Base-by-base conservation (phyloP, 2,888 invertebrate genomes). In the Stramonita haemastoma region DNA sequence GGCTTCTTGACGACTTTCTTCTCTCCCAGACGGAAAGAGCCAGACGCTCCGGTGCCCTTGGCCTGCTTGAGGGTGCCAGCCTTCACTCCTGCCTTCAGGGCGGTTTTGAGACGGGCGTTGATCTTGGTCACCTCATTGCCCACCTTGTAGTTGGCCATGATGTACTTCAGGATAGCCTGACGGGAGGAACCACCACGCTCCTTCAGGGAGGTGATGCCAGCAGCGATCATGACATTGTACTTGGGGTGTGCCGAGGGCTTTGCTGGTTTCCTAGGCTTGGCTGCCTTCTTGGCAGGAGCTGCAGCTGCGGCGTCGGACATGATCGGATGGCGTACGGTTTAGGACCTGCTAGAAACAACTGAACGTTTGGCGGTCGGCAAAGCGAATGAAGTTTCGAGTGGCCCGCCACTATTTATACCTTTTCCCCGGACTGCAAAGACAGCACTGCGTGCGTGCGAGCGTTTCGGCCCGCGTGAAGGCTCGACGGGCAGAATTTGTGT, bases 101-200 rank as follows among this genome's bases (percentile, higher is more conserved):
- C 94, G 0, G 91, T 91, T 84, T 95, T 94, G 77, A 96, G 91
- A 79, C 94, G 95, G 56, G 93, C 91, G 66, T 91, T 90, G 89
- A 90, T 88, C 92, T 94, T 95, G 79, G 94, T 91, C 17, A 81
- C 85, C 36, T 93, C 90, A 88, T 91, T 91, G 90, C 89, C 91
- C 8, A 96, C 94, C 88, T 94, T 94, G 94, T 94, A 95, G 93
- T 95, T 93, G 90, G 93, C 91, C 46, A 93, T 90, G 91, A 96
- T 95, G 94, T 95, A 95, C 91, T 96, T 95, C 57, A 95, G 92
- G 90, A 96, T 95, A 79, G 96, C 95, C 90, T 95, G 95, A 57
- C 95, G 93, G 81, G 95, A 95, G 36, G 95, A 95, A 29, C 96
- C 96, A 83, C 93, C 93, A 8, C 94, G 91, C 86, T 96, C 95